Conservation (phyloP, 2,888 invertebrate genomes). For the Boloria euphrosyne region DNA sequence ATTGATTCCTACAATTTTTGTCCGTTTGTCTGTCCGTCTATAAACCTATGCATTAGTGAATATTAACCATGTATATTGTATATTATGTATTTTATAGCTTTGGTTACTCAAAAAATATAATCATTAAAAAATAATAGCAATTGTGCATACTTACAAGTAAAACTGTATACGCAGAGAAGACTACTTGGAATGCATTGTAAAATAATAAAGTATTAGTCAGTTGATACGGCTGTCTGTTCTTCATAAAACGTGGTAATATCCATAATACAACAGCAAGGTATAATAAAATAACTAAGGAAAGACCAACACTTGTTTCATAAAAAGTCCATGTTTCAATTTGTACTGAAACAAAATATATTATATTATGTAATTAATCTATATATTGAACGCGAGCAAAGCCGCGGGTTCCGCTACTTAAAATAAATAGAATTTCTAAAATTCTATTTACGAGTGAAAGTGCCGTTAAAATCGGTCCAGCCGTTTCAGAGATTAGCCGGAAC, state of each 20-base stretch:
- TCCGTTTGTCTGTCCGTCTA: neutral
- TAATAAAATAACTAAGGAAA: conserved; percentile 71
- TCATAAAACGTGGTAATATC: conserved; percentile 87
- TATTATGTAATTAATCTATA: neutral
- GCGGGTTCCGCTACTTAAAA: no score
- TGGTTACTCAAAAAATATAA: neutral
- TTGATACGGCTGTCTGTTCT: conserved; percentile 83
- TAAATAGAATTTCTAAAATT: no score
- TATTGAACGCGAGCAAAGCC: no score
- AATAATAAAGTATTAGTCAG: conserved; percentile 84
- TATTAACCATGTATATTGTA: no score
- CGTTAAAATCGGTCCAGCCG: no score
- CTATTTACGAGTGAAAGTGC: no score
- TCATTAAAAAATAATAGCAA: conserved; percentile 31
- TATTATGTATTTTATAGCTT: no score
- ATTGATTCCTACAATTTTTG: no score
- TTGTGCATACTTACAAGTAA: conserved; percentile 75
- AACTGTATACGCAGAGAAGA: conserved; percentile 82
- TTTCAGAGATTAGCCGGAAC: no score
- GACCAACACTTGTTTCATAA: conserved; percentile 52
- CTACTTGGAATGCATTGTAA: conserved; percentile 88
- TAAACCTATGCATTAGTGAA: no score
- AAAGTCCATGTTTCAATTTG: conserved; percentile 58
- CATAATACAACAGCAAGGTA: conserved; percentile 86
- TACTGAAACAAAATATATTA: conserved; percentile 47